Percentiles rank a stretch among this genome's conserved stretches.
phyloP scores from a whole-genome alignment of 2,113 vertebrate species.

The Osmerus mordax region DNA sequence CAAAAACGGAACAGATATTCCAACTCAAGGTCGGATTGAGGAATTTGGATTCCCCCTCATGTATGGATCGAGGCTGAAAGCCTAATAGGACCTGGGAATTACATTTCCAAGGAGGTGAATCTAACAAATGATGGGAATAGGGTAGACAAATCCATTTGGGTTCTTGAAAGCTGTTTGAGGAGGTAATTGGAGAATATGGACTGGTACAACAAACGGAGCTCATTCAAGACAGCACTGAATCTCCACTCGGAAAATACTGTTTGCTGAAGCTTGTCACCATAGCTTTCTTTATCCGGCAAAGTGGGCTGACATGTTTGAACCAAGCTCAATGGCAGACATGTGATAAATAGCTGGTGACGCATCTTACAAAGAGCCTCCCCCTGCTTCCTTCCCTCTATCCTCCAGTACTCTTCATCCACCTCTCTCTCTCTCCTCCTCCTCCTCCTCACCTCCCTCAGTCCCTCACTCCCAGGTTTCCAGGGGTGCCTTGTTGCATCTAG shows the following conservation, averaged over 20 bases:
- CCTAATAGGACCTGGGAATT: slow-evolving; percentile 37
- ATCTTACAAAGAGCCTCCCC: slow-evolving; percentile 52
- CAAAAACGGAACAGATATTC: slow-evolving; percentile 10
- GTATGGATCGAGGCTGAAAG: slow-evolving; percentile 14
- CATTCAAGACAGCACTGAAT: not conserved
- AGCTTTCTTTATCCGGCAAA: slow-evolving; percentile 15
- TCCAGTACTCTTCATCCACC: slow-evolving; percentile 15
- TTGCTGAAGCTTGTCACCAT: not conserved
- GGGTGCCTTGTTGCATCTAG: slow-evolving; percentile 64
- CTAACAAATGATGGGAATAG: slow-evolving; percentile 33
- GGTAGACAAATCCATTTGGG: slow-evolving; percentile 50
- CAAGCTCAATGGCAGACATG: slow-evolving; percentile 50
- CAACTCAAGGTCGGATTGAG: slow-evolving; percentile 23
- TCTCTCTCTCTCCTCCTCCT: slow-evolving; percentile 19
- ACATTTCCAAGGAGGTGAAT: slow-evolving; percentile 15
- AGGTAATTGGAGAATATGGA: slow-evolving; percentile 44
- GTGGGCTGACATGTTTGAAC: slow-evolving; percentile 38
- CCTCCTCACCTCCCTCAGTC: slow-evolving; percentile 29
- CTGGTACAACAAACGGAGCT: slow-evolving; percentile 23
- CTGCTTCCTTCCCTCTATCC: not conserved
- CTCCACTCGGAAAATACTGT: not conserved
- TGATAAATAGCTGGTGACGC: slow-evolving; percentile 65
- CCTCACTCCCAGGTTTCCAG: slow-evolving; percentile 56
- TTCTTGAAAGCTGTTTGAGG: slow-evolving; percentile 47
- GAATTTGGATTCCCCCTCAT: slow-evolving; percentile 14